A percentile compares a stretch with the other conserved stretches of the same genome.
These are phyloP conservation scores for Parnassius glacialis DNA, from an alignment of 2,888 invertebrate species.

Conservation along the genomic window DNA sequence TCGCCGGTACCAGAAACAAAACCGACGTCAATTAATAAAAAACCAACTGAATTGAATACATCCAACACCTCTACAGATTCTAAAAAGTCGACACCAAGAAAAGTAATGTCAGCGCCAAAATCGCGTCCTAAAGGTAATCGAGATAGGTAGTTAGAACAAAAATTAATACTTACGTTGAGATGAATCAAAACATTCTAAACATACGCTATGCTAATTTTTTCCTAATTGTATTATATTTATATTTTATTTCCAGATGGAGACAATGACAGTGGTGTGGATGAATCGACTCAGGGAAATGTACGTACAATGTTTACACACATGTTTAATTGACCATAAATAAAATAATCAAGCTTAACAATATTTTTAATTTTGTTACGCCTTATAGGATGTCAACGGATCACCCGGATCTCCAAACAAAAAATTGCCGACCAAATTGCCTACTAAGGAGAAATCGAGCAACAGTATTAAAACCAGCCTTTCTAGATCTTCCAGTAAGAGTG, in stretches of 20 bases:
- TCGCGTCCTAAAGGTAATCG: slow-evolving; percentile 70
- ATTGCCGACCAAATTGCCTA: slow-evolving; percentile 80
- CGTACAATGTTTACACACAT: slow-evolving; percentile 52
- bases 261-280: slow-evolving; percentile 91
- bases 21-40: slow-evolving; percentile 53
- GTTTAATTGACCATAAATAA: no score
- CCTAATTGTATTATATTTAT: neutral
- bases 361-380: neutral
- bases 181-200: slow-evolving; percentile 51
- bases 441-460: slow-evolving; percentile 71
- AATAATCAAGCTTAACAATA: neutral
- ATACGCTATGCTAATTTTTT: slow-evolving; percentile 3
- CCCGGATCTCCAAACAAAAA: slow-evolving; percentile 88
- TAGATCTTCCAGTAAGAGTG: slow-evolving; percentile 82
- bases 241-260: slow-evolving; percentile 84
- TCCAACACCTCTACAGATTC: slow-evolving; percentile 48
- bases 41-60: slow-evolving; percentile 65
- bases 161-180: slow-evolving; percentile 40
- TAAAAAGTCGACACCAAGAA: slow-evolving; percentile 67
- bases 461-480: slow-evolving; percentile 76
- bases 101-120: slow-evolving; percentile 67
- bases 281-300: slow-evolving; percentile 90
- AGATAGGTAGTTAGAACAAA: slow-evolving; percentile 8
- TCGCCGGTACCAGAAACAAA: slow-evolving; percentile 56
- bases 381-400: slow-evolving; percentile 84